These are phyloP conservation scores for Brenthis hecate DNA, from an alignment of 2,888 invertebrate species.

Conservation along the genomic window DNA sequence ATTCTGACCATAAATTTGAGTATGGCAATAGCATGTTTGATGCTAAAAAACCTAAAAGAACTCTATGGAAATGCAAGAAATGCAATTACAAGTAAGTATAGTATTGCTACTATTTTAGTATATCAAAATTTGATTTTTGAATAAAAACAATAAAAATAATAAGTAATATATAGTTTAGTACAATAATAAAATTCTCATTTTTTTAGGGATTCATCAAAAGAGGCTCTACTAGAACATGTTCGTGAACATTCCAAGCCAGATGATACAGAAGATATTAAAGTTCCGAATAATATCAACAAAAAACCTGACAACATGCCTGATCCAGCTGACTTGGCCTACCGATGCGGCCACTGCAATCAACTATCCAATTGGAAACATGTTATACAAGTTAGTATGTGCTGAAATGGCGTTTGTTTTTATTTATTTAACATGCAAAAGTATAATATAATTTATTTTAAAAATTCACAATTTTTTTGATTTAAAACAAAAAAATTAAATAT, in stretches of 20 bases:
- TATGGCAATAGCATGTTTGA: slow-evolving; percentile 58
- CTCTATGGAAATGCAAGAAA: slow-evolving; percentile 94
- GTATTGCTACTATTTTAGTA: not conserved
- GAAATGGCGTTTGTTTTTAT: no score
- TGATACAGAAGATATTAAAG: slow-evolving; percentile 50
- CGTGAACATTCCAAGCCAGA: slow-evolving; percentile 67
- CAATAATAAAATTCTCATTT: not conserved
- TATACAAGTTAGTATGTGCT: slow-evolving; percentile 85
- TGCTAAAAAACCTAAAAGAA: slow-evolving; percentile 84
- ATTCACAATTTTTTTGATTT: no score
- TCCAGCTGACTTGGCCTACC: slow-evolving; percentile 79
- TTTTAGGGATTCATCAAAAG: slow-evolving; percentile 75
- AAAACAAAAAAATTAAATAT: no score
- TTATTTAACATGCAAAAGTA: no score
- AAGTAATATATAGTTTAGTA: not conserved
- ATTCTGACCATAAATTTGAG: slow-evolving; percentile 58
- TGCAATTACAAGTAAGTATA: slow-evolving; percentile 90
- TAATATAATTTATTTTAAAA: no score
- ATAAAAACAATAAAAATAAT: not conserved
- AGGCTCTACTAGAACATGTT: slow-evolving; percentile 74
- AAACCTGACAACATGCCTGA: slow-evolving; percentile 67
- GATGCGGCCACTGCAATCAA: slow-evolving; percentile 91
- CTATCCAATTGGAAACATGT: slow-evolving; percentile 93
- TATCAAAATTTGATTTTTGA: not conserved
- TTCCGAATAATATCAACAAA: slow-evolving; percentile 45